phyloP scores from a whole-genome alignment of 1,140 invertebrate species.

The Saccostrea echinata region DNA sequence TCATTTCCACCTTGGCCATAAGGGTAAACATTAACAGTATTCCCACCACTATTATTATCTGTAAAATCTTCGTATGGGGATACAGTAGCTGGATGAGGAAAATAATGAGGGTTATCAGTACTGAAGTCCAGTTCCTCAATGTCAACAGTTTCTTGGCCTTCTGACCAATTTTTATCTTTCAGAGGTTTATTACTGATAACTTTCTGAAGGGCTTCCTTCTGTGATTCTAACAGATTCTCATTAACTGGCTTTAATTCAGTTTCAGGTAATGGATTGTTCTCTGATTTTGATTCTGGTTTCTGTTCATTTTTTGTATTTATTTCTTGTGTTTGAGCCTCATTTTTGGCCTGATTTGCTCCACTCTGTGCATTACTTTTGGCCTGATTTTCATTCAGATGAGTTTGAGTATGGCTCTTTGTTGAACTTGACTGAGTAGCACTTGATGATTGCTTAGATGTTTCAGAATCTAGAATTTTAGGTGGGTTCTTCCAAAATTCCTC shows the following conservation, averaged over 20 bases:
- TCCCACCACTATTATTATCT: background rate
- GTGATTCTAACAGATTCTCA: background rate
- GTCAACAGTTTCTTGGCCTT: background rate
- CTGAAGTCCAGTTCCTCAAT: background rate
- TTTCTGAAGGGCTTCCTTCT: background rate
- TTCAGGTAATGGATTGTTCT: background rate
- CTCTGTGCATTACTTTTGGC: background rate
- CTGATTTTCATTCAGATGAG: background rate
- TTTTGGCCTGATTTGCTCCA: background rate
- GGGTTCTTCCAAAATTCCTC: background rate
- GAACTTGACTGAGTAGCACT: background rate
- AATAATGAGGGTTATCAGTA: background rate
- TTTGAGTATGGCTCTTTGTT: background rate
- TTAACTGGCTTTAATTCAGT: background rate
- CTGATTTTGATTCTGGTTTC: background rate
- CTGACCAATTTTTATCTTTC: constrained; percentile 31
- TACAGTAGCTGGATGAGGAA: background rate
- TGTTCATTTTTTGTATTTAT: background rate
- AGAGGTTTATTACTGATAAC: constrained; percentile 5
- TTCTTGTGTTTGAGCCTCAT: background rate
- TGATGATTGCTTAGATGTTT: background rate
- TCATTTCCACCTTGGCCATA: background rate
- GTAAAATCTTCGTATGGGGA: background rate
- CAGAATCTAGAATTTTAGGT: background rate
- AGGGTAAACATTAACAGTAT: background rate